Percentiles rank a stretch among this genome's conserved stretches.
These are phyloP conservation scores for Pristionchus maxplancki DNA, from an alignment of 2,888 invertebrate species.

Conservation along the genomic window DNA sequence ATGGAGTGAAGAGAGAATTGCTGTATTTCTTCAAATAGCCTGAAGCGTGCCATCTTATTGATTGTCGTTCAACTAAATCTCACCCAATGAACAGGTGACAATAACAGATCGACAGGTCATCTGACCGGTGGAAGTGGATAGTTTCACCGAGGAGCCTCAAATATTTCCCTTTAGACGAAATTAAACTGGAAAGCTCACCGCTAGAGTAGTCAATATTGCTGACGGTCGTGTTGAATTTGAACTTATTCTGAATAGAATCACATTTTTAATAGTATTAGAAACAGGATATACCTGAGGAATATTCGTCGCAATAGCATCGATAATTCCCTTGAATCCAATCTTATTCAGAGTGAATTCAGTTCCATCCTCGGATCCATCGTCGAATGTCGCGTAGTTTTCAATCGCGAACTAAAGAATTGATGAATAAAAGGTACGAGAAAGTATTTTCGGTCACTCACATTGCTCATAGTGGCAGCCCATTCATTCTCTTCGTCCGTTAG, in stretches of 20 bases:
- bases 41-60: no score
- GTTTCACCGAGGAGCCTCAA: background rate
- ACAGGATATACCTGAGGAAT: background rate
- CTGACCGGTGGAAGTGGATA: background rate
- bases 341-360: slow-evolving; percentile 14
- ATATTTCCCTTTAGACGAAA: background rate
- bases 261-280: background rate
- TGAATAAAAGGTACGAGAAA: background rate
- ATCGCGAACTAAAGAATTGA: slow-evolving; percentile 42
- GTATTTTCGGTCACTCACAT: background rate
- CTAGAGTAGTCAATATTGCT: slow-evolving; percentile 35
- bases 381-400: slow-evolving; percentile 6
- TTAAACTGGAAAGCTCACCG: background rate
- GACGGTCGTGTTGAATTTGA: slow-evolving; percentile 1
- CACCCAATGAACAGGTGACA: slow-evolving; percentile 44
- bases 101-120: background rate
- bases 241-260: background rate
- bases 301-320: background rate
- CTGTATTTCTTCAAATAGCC: slow-evolving; percentile 14
- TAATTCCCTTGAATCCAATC: slow-evolving; percentile 41
- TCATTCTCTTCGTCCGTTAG: slow-evolving; percentile 2
- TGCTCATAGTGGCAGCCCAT: slow-evolving; percentile 36
- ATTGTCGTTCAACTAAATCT: no score
- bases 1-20: slow-evolving; percentile 9
- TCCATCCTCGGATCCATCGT: slow-evolving; percentile 16